Evolutionary conservation across 2,113 vertebrate genomes (phyloP).

Genomic region (Amphiprion percula): DNA sequence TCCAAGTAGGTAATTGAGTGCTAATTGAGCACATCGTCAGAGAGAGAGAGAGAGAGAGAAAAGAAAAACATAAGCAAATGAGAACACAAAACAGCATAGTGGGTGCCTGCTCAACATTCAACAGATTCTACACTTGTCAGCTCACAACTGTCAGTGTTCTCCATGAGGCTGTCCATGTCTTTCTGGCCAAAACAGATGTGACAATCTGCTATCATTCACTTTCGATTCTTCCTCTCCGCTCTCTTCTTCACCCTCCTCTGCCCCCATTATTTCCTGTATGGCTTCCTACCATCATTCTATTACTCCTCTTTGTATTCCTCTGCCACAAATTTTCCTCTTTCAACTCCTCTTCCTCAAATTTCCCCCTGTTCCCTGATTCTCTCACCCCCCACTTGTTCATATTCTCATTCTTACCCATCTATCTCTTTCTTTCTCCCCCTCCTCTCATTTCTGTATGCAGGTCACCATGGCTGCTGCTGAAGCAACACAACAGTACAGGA

Average conservation of each 20-base stretch:
- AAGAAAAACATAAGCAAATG: constrained; percentile 44
- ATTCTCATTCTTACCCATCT: constrained; percentile 23
- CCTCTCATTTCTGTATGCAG: constrained; percentile 46
- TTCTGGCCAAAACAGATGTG: constrained; percentile 41
- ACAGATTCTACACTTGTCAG: constrained; percentile 45
- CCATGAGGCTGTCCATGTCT: constrained; percentile 30
- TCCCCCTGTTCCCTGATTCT: constrained; percentile 3
- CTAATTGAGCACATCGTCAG: constrained; percentile 66
- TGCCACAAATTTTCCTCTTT: constrained; percentile 12
- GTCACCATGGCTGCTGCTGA: constrained; percentile 45
- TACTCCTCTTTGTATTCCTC: constrained; percentile 12
- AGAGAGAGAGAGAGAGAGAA: constrained; percentile 50
- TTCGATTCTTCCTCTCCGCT: not conserved
- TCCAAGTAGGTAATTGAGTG: constrained; percentile 66
- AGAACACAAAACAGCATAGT: constrained; percentile 38
- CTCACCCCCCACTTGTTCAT: constrained; percentile 7
- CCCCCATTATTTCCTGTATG: not conserved
- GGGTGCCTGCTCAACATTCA: constrained; percentile 41
- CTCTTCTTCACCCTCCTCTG: not conserved
- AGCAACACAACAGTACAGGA: constrained; percentile 41
- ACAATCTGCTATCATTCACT: constrained; percentile 36
- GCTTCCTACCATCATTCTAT: constrained; percentile 22
- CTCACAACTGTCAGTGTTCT: constrained; percentile 40
- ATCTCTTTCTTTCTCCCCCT: constrained; percentile 15
- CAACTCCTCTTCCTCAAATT: too few relatives aligned